Conservation (phyloP, 2,113 vertebrate species). For the Ahaetulla prasina region DNA sequence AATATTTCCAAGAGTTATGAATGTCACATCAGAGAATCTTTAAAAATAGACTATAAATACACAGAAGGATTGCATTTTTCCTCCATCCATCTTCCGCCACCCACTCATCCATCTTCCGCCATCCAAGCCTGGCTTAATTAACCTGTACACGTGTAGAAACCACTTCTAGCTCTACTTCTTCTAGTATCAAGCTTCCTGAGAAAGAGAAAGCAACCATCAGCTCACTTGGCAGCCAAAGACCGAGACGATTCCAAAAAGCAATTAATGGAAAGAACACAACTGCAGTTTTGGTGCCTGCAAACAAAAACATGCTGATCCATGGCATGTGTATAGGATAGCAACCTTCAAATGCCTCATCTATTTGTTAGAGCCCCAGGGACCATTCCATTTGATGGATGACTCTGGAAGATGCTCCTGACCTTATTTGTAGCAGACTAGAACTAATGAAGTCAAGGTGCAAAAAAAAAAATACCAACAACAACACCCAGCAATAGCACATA, state of each 20-base stretch:
- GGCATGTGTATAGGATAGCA: background rate
- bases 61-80: background rate
- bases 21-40: background rate
- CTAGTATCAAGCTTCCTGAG: background rate
- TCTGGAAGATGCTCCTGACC: background rate
- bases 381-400: background rate
- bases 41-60: background rate
- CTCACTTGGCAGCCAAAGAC: background rate
- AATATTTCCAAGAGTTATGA: background rate
- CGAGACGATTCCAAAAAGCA: slow-evolving; percentile 1
- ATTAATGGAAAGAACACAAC: background rate
- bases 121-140: background rate
- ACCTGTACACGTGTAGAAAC: background rate
- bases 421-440: background rate
- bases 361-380: background rate
- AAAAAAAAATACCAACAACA: no score
- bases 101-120: background rate
- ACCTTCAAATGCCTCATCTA: background rate
- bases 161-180: background rate
- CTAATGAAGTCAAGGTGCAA: slow-evolving; percentile 2
- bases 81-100: background rate
- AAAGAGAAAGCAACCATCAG: background rate
- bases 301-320: background rate
- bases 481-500: background rate
- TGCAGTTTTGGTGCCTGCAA: background rate